Percentiles rank a stretch among this genome's conserved stretches.
phyloP scores from a whole-genome alignment of 2,888 invertebrate species.

The Pristionchus fissidentatus region DNA sequence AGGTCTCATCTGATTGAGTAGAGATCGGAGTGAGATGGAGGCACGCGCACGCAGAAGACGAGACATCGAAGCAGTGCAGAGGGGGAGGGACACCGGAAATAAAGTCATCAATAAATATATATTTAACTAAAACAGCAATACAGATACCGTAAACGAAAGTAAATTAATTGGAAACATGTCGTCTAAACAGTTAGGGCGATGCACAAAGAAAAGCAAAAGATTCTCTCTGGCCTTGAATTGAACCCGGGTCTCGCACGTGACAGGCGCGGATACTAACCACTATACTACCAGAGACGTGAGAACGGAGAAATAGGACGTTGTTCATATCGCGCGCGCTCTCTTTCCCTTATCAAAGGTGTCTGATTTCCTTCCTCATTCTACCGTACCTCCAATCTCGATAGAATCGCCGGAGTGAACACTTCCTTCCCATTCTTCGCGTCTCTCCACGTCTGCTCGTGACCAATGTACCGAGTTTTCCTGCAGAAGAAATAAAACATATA shows the following conservation, averaged over 20 bases:
- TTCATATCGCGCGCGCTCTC: too few species aligned
- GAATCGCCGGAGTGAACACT: constrained; percentile 40
- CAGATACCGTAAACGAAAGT: too few species aligned
- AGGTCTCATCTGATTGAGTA: constrained; percentile 27
- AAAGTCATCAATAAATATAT: neutral
- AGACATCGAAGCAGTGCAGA: constrained; percentile 37
- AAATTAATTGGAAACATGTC: too few species aligned
- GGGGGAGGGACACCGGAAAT: constrained; percentile 29
- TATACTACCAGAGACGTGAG: constrained; percentile 62
- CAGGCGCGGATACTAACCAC: constrained; percentile 68
- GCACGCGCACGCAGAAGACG: constrained; percentile 45
- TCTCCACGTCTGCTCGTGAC: constrained; percentile 45
- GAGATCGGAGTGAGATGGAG: constrained; percentile 11
- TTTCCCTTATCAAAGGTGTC: too few species aligned
- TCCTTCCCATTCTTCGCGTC: constrained; percentile 46
- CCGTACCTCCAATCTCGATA: constrained; percentile 45
- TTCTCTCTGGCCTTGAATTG: constrained; percentile 67
- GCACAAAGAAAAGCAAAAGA: constrained; percentile 13
- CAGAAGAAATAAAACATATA: too few species aligned
- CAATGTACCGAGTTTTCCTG: constrained; percentile 43
- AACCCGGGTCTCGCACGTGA: constrained; percentile 69
- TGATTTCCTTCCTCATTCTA: too few species aligned
- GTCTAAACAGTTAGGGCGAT: too few species aligned
- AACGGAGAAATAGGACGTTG: too few species aligned
- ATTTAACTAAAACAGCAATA: too few species aligned